These are phyloP conservation scores for Helicoverpa armigera DNA, from an alignment of 1,140 invertebrate species.

Conservation along the genomic window DNA sequence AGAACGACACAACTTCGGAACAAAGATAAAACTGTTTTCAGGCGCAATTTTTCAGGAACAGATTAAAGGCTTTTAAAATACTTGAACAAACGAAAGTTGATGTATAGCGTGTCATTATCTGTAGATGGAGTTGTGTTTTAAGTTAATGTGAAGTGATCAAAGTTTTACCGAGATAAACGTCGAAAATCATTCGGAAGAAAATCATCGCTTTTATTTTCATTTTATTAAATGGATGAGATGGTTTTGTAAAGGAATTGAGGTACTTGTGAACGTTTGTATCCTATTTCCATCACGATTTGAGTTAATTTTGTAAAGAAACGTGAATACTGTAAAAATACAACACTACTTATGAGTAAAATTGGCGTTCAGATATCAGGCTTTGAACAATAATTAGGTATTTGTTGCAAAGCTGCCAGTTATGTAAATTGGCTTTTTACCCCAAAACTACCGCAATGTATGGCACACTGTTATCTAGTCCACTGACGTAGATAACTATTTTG, in stretches of 20 bases:
- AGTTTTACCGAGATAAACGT: not conserved
- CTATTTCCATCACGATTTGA: no score
- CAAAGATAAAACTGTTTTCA: not conserved
- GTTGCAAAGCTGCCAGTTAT: not conserved
- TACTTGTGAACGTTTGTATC: no score
- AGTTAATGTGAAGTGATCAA: not conserved
- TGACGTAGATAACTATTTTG: not conserved
- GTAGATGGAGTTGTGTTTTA: not conserved
- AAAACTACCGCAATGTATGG: not conserved
- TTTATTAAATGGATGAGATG: no score
- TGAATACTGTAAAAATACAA: no score
- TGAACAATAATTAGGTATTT: not conserved
- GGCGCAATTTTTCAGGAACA: not conserved
- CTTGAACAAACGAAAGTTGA: slow-evolving; percentile 1
- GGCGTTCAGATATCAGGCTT: not conserved
- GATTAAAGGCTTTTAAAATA: slow-evolving; percentile 2
- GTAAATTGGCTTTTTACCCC: not conserved
- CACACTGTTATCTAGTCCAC: not conserved
- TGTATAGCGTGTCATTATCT: not conserved
- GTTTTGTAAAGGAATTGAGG: no score
- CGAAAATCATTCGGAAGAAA: not conserved
- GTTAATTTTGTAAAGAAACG: no score
- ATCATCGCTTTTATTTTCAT: not conserved
- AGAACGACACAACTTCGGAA: not conserved
- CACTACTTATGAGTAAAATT: no score